A percentile compares a stretch with the other conserved stretches of the same genome.
These are phyloP conservation scores for Gerris lacustris DNA, from an alignment of 2,888 invertebrate genomes.

Conservation along the genomic window DNA sequence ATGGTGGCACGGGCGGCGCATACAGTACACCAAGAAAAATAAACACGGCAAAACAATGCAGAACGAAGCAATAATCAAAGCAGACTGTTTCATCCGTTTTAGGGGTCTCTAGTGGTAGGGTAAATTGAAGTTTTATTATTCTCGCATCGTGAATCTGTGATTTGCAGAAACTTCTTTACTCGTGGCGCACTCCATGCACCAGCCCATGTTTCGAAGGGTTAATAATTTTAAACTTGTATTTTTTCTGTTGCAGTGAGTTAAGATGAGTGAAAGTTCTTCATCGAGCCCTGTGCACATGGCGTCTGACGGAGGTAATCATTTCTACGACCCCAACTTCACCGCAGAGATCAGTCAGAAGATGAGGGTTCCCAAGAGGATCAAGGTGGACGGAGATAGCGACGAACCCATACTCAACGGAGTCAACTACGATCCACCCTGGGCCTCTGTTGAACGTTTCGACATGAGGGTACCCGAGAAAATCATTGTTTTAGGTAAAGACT, in stretches of 20 bases:
- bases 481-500: slow-evolving; percentile 61
- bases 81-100: too few species aligned
- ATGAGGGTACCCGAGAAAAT: slow-evolving; percentile 93
- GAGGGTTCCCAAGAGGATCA: slow-evolving; percentile 66
- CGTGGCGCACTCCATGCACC: too few species aligned
- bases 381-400: slow-evolving; percentile 56
- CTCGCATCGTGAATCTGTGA: too few species aligned
- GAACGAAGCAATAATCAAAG: too few species aligned
- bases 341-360: slow-evolving; percentile 68
- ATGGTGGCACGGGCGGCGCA: too few species aligned
- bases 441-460: slow-evolving; percentile 54
- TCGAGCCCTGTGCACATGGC: slow-evolving; percentile 50
- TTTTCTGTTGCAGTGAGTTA: neutral
- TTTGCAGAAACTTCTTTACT: too few species aligned
- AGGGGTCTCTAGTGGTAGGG: too few species aligned
- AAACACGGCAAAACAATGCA: too few species aligned
- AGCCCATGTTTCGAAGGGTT: too few species aligned
- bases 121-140: too few species aligned
- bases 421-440: slow-evolving; percentile 21
- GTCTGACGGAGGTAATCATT: slow-evolving; percentile 43
- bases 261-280: slow-evolving; percentile 44
- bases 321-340: slow-evolving; percentile 55
- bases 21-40: too few species aligned
- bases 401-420: slow-evolving; percentile 37
- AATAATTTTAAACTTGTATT: too few species aligned